Base-by-base conservation (phyloP, 1,140 invertebrate genomes). In the Meteorus sp. region DNA sequence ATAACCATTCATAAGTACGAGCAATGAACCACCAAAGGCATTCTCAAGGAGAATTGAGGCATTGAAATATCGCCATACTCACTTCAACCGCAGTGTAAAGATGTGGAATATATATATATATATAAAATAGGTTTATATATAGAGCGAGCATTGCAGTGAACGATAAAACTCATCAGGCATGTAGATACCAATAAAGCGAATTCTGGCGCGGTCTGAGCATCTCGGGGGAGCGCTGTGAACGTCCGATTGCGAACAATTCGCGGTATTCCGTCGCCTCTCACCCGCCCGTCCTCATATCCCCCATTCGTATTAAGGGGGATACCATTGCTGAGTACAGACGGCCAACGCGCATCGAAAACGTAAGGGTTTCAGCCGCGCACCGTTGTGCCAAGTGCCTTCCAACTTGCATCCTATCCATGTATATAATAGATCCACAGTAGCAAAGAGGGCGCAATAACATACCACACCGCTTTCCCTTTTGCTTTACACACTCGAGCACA, bases 381-480 rank as follows among this genome's bases (percentile, higher is more conserved):
- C n/a, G n/a, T n/a, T n/a, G n/a, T n/a, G n/a, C n/a, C n/a, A n/a
- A n/a, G n/a, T n/a, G n/a, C n/a, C n/a, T n/a, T n/a, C n/a, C n/a
- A n/a, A n/a, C n/a, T n/a, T n/a, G n/a, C n/a, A n/a, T n/a, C n/a
- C n/a, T n/a, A n/a, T n/a, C n/a, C n/a, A n/a, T n/a, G n/a, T n/a
- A n/a, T n/a, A n/a, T n/a, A n/a, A n/a, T n/a, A n/a, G n/a, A n/a
- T 35, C 47, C n/a, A 47, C 5, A 33, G 20, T 43, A 60, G 58
- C 64, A 61, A 73, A 69, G 67, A 62, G 71, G 66, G 72, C n/a
- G n/a, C 68, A 72, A 73, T 73, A 75, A 73, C 71, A 72, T 73
- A 68, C 66, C 70, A 53, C 54, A 51, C 55, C 29, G 37, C 20
- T 39, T 58, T 50, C 22, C 47, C 27, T 19, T 58, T 22, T 13